Conservation (phyloP, 2,797 vertebrate species). For the Melanotaenia pygmaea region DNA sequence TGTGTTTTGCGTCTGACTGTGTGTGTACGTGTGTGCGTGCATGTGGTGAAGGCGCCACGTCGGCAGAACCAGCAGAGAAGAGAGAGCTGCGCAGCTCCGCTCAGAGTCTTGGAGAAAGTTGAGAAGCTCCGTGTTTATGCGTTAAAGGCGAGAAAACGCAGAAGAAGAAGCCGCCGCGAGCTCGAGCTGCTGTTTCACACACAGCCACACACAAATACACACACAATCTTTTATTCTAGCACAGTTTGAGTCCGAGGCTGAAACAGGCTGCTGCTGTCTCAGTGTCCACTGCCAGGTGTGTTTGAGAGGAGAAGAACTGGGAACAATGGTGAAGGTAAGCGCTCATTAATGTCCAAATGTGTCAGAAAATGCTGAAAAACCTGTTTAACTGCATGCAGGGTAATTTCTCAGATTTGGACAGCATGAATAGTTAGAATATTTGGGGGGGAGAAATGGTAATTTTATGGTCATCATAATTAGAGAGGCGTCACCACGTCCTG, state of each 20-base stretch:
- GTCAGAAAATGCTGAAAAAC: not conserved
- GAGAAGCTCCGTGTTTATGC: slow-evolving; percentile 13
- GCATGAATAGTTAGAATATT: not conserved
- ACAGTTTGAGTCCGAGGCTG: slow-evolving; percentile 18
- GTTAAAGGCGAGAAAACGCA: not conserved
- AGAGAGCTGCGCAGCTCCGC: slow-evolving; percentile 36
- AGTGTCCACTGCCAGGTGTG: slow-evolving; percentile 65
- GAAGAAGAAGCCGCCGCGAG: not conserved
- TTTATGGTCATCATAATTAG: not conserved
- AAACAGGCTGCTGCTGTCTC: slow-evolving; percentile 43
- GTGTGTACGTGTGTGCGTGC: slow-evolving; percentile 14
- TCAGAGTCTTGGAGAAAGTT: slow-evolving; percentile 35
- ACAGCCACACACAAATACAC: not conserved
- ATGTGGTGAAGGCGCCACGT: slow-evolving; percentile 77
- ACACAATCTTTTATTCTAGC: not conserved
- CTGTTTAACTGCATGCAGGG: not conserved
- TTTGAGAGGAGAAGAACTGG: slow-evolving; percentile 33
- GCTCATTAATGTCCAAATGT: not conserved
- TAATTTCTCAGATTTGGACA: not conserved
- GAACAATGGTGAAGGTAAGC: slow-evolving; percentile 83
- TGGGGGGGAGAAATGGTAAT: too few relatives aligned
- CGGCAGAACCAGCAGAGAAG: slow-evolving; percentile 68
- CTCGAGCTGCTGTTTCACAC: slow-evolving; percentile 2
- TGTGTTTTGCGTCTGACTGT: too few relatives aligned
- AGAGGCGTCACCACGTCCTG: slow-evolving; percentile 28